Percentiles rank a stretch among this genome's conserved stretches.
Conservation (phyloP, 2,888 invertebrate species). For the Halictus quadricinctus region DNA sequence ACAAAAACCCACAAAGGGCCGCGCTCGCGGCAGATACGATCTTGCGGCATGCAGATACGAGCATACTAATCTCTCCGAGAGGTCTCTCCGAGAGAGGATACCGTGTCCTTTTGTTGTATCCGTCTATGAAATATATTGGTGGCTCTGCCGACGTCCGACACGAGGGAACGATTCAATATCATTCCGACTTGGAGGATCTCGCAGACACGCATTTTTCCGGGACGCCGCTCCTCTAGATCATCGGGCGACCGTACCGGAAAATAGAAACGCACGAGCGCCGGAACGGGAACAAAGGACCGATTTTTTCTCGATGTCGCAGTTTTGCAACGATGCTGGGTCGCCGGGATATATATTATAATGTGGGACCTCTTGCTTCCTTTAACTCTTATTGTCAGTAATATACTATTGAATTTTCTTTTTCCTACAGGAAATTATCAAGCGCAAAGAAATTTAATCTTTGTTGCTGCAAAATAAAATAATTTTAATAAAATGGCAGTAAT, state of each 20-base stretch:
- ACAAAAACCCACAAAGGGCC: slow-evolving; percentile 80
- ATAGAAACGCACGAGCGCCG: slow-evolving; percentile 45
- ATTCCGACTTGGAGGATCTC: slow-evolving; percentile 64
- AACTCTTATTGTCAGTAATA: background rate
- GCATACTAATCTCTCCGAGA: slow-evolving; percentile 79
- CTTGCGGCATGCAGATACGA: slow-evolving; percentile 81
- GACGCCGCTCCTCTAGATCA: slow-evolving; percentile 47
- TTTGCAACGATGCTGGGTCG: slow-evolving; percentile 3
- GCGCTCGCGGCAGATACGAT: slow-evolving; percentile 80
- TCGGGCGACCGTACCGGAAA: slow-evolving; percentile 36
- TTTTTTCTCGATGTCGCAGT: slow-evolving; percentile 36
- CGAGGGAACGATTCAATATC: slow-evolving; percentile 75
- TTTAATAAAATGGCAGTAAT: too few relatives aligned
- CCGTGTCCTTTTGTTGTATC: slow-evolving; percentile 74
- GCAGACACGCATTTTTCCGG: slow-evolving; percentile 55
- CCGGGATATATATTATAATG: background rate
- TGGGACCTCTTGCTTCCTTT: background rate
- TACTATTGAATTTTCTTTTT: too few relatives aligned
- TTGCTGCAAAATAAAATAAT: too few relatives aligned
- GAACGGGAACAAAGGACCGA: slow-evolving; percentile 54
- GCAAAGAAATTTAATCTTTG: too few relatives aligned
- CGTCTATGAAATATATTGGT: slow-evolving; percentile 77
- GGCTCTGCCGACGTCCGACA: slow-evolving; percentile 63
- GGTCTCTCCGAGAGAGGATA: slow-evolving; percentile 64
- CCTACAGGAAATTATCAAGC: too few relatives aligned